Conservation (phyloP, 2,888 invertebrate genomes). For the Euclidia mi region DNA sequence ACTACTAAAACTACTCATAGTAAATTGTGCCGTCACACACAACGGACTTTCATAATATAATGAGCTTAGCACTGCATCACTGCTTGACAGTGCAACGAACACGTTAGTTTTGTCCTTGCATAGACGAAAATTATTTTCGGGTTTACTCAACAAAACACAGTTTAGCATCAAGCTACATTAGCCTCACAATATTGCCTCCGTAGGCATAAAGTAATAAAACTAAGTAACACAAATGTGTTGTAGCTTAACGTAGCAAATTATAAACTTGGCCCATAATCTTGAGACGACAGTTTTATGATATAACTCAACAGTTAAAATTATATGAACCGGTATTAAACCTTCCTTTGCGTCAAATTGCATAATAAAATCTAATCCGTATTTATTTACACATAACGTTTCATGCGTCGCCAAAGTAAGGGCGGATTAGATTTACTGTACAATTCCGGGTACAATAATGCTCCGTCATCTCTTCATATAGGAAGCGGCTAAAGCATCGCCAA, state of each 20-base stretch:
- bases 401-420: not conserved
- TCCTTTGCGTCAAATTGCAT: conserved; percentile 13
- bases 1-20: no score
- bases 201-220: conserved; percentile 13
- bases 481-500: not conserved
- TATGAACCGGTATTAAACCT: conserved; percentile 22
- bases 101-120: no score
- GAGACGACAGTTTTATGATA: conserved; percentile 29
- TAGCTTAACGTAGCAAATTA: conserved; percentile 36
- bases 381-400: conserved; percentile 14
- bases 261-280: conserved; percentile 41
- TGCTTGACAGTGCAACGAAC: no score
- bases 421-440: conserved; percentile 1
- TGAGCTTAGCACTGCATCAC: no score
- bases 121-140: no score
- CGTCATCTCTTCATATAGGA: not conserved
- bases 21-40: no score
- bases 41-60: no score
- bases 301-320: conserved; percentile 31
- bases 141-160: no score
- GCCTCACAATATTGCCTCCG: no score
- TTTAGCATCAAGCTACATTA: no score
- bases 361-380: conserved; percentile 34
- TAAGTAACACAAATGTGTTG: conserved; percentile 20
- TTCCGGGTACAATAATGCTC: not conserved